Base-by-base conservation (phyloP, 2,797 vertebrate species). In the Liparis tanakae region DNA sequence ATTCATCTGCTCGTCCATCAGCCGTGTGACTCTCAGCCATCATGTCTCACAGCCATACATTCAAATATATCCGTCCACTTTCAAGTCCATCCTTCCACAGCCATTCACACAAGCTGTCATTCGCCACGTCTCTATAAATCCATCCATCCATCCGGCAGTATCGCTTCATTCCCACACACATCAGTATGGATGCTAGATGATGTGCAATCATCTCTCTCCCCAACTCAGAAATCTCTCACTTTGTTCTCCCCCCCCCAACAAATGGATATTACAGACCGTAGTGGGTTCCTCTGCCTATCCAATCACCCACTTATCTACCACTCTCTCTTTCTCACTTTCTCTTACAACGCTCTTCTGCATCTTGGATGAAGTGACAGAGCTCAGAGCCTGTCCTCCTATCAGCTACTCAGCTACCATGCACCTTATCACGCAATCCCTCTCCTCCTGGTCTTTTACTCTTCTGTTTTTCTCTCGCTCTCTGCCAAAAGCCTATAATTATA, bases 401-500 rank as follows among this genome's bases (percentile, higher is more conserved):
- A 73, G 46, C 50, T 18, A 56, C 55, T 69, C 53, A 57, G 70
- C 72, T 76, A 80, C 66, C 74, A 79, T 30, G 25, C 48, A 72
- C 66, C 72, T 81, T 78, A 82, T 82, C 84, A 76, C 53, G 53
- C 77, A 34, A 44, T 4, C 36, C 72, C 43, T 79, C 65, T 4
- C 50, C 54, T 77, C 55, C 37, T 12, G 17, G 2, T 70, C 58
- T 68, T 81, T 87, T 78, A 62, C 82, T 74, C 74, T 69, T 80
- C 64, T 73, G 62, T 78, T 83, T 89, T 76, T 84, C 67, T 79
- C 48, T 55, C 10, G 14, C 53, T 81, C 73, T 63, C 61, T 34
- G 71, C 58, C 66, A 77, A 87, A 88, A 86, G 77, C 81, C 85
- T 86, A 74, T 86, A 89, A 89, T 81, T 89, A 88, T 43, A 74